Base-by-base conservation (phyloP, 2,888 invertebrate genomes). In the Apotomis capreana region DNA sequence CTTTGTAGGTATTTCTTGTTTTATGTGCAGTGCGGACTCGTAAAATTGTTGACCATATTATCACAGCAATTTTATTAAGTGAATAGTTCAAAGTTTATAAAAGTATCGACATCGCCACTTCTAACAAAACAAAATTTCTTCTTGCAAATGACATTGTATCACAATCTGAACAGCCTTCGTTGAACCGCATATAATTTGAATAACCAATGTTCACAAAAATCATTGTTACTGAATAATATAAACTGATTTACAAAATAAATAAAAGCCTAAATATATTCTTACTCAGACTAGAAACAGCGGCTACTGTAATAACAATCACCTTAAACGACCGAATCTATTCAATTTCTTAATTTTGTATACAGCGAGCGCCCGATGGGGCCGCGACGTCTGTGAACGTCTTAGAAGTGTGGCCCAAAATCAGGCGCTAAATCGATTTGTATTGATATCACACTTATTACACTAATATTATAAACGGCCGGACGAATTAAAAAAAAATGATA, bases 321-420 rank as follows among this genome's bases (percentile, higher is more conserved):
- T 57, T 64, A 69, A 68, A 62, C 57, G 73, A 77, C 74, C 70
- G 78, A 76, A 77, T 76, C 74, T 59, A 75, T 79, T 81, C 72
- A 75, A 72, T 76, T 78, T 77, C 77, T 75, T 76, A 78, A 81
- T 79, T 77, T 77, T 75, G 74, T 77, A 76, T 74, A 68, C 70
- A 68, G 59, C 63, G 63, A 15, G 13, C 58, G 57, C 67, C 59
- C 58, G 49, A 26, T 60, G 55, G 63, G 67, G 67, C 49, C 68
- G 70, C 37, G 65, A 61, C 65, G 73, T 67, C 68, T 70, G 60
- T n/a, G 63, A 55, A 44, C 65, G 68, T 55, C 63, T 61, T 70
- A 52, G 57, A 10, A 26, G 59, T 37, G 62, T 60, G 67, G 65
- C 40, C n/a, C 68, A 68, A 26, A 57, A 13, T 6, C 26, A 10